Evolutionary conservation across 1,140 invertebrate genomes (phyloP).

Genomic region (Cotesia vestalis): DNA sequence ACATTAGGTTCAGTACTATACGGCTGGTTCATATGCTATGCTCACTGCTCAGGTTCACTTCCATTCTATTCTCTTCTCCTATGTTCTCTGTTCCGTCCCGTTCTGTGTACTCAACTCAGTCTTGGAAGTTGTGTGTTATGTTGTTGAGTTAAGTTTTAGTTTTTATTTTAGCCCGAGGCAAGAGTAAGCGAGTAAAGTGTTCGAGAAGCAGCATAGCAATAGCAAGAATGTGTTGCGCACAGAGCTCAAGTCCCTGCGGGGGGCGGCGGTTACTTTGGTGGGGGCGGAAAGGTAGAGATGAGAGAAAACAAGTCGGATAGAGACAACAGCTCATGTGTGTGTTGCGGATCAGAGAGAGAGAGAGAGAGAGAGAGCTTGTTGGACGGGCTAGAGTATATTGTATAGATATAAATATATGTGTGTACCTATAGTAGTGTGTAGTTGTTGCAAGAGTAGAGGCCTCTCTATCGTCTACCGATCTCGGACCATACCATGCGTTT

Average conservation of each 20-base stretch:
- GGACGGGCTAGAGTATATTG: conserved; percentile 40
- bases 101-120: neutral
- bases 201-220: conserved; percentile 1
- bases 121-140: too few species aligned
- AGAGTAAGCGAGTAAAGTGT: conserved; percentile 30
- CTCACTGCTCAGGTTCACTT: neutral
- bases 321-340: neutral
- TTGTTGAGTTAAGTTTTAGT: conserved; percentile 32
- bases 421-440: neutral
- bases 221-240: conserved; percentile 31
- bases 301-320: conserved; percentile 19
- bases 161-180: conserved; percentile 54
- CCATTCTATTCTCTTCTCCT: neutral
- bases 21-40: too few species aligned
- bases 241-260: conserved; percentile 5
- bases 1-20: too few species aligned
- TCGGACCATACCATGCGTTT: conserved; percentile 46
- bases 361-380: conserved; percentile 49
- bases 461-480: conserved; percentile 17
- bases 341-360: conserved; percentile 29
- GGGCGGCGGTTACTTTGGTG: conserved; percentile 13
- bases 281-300: conserved; percentile 6
- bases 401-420: too few species aligned
- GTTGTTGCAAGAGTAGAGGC: neutral
- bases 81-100: neutral